Percentiles rank a stretch among this genome's conserved stretches.
phyloP scores from a whole-genome alignment of 2,797 vertebrate genomes.

The Danionella dracula region DNA sequence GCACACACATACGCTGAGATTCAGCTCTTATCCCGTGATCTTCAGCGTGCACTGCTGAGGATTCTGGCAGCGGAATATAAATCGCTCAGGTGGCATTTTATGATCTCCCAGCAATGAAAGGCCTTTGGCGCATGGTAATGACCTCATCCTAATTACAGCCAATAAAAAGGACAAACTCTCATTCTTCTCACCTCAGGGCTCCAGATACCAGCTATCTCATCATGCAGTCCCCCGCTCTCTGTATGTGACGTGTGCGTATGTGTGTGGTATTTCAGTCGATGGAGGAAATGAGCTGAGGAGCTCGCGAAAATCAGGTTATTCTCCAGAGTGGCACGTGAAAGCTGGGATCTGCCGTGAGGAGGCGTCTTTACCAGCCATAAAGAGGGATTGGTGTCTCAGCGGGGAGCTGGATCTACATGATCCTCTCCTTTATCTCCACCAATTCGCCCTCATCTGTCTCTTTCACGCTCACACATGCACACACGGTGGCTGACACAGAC shows the following conservation, averaged over 20 bases:
- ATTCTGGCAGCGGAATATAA: constrained; percentile 24
- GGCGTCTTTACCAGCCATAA: constrained; percentile 43
- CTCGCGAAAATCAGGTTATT: constrained; percentile 59
- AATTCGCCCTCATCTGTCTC: constrained; percentile 10
- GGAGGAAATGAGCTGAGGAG: constrained; percentile 24
- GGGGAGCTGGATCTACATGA: constrained; percentile 40
- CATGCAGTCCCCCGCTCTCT: not conserved
- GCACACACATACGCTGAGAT: too few relatives aligned
- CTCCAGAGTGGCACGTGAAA: constrained; percentile 26
- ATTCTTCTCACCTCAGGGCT: constrained; percentile 31
- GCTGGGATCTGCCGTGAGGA: constrained; percentile 15
- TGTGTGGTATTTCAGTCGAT: constrained; percentile 26
- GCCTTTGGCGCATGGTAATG: constrained; percentile 36
- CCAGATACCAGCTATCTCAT: constrained; percentile 25
- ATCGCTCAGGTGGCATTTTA: constrained; percentile 32
- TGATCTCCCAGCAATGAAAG: constrained; percentile 36
- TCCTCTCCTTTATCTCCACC: constrained; percentile 26
- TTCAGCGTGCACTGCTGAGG: constrained; percentile 13
- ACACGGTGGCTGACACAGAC: constrained; percentile 7
- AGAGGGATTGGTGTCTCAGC: constrained; percentile 47
- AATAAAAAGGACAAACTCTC: constrained; percentile 36
- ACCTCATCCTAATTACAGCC: constrained; percentile 38
- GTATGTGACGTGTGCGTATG: not conserved
- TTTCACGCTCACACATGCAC: not conserved
- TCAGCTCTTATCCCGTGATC: not conserved